Evolutionary conservation across 2,797 vertebrate genomes (phyloP).

Genomic region (Liasis olivaceus): DNA sequence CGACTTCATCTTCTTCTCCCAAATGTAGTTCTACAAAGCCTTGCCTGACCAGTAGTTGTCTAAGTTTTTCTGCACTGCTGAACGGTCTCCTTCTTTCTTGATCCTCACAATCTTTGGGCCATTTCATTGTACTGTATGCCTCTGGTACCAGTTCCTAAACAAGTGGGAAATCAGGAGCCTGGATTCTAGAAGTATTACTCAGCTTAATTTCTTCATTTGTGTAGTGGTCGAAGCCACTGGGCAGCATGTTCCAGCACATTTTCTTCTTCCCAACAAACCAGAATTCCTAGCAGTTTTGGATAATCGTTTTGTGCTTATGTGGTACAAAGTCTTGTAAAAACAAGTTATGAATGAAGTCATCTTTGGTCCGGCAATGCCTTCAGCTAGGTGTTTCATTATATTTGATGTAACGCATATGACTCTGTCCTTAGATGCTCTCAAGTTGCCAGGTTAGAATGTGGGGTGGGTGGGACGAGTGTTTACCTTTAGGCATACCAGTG

Average conservation of each 20-base stretch:
- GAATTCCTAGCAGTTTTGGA: background rate
- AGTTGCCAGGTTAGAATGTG: background rate
- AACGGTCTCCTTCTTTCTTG: background rate
- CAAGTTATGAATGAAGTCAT: background rate
- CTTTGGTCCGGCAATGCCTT: background rate
- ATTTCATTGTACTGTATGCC: no score
- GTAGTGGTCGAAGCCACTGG: background rate
- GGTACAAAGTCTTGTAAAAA: background rate
- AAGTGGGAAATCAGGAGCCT: background rate
- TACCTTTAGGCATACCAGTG: background rate
- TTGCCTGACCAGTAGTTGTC: background rate
- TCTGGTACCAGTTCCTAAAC: background rate
- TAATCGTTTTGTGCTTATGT: background rate
- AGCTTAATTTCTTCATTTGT: background rate
- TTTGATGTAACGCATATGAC: background rate
- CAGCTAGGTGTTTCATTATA: background rate
- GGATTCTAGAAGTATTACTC: background rate
- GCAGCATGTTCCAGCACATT: background rate
- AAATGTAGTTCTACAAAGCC: background rate
- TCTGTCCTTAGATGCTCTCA: background rate
- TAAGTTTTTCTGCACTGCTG: background rate
- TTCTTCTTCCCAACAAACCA: background rate
- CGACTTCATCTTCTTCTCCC: background rate
- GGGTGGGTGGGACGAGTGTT: background rate
- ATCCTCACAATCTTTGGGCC: background rate